These are phyloP conservation scores for Nephrotoma flavescens DNA, from an alignment of 2,888 invertebrate genomes.

Conservation along the genomic window DNA sequence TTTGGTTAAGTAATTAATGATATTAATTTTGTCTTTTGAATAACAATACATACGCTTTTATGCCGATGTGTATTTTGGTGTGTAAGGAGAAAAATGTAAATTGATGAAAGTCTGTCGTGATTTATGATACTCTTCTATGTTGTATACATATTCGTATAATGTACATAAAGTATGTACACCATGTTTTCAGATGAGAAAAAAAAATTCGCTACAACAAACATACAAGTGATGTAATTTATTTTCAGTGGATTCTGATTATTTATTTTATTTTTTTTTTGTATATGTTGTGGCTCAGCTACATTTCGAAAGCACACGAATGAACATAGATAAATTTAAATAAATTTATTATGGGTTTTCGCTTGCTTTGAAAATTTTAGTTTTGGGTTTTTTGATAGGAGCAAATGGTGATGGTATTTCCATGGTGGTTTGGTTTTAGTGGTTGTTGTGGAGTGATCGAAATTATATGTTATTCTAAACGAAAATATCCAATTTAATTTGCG, in stretches of 20 bases:
- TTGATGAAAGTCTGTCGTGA: not conserved
- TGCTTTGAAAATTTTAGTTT: not conserved
- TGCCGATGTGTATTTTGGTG: not conserved
- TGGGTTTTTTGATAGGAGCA: not conserved
- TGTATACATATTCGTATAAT: not conserved
- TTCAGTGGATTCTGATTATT: not conserved
- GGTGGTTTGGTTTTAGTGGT: not conserved
- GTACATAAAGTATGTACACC: not conserved
- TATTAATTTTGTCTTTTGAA: not conserved
- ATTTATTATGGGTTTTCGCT: not conserved
- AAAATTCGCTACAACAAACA: not conserved
- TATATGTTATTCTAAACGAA: too few species aligned
- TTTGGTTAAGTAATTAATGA: not conserved
- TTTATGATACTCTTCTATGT: not conserved
- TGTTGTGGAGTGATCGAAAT: not conserved
- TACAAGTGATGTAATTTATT: not conserved
- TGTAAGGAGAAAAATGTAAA: not conserved
- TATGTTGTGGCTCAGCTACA: not conserved
- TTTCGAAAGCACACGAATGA: not conserved
- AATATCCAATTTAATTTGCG: too few species aligned
- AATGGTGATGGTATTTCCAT: not conserved
- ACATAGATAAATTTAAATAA: not conserved
- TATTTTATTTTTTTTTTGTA: not conserved
- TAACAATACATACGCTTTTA: not conserved
- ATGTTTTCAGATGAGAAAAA: not conserved